Evolutionary conservation across 1,140 invertebrate species (phyloP), one percentile per base, ranked within the genome.

Genomic region (Oncopeltus fasciatus): DNA sequence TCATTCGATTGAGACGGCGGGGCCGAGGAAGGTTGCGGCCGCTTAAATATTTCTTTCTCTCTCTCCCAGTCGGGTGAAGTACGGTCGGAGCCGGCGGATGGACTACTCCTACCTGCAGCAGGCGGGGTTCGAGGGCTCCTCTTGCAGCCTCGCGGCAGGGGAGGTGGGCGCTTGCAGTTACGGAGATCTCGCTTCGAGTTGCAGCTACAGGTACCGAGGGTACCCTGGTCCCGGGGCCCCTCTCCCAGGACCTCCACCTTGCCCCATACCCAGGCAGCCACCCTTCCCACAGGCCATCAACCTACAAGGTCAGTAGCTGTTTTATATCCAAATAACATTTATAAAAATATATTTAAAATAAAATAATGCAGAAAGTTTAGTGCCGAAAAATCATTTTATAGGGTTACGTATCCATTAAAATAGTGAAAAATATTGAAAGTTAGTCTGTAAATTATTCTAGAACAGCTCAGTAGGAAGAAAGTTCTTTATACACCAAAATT

Each of bases 171-270:
- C 38, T n/a, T 58, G 57, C 31, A 51, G 79, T 31, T 77, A 79
- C 62, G 83, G 84, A 74, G 80, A 81, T 63, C 76, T 78, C 11
- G 75, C 89, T 64, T 85, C 86, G 26, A 88, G 87, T 12, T 92
- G 88, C 74, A 86, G 86, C 47, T 88, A 91, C 76, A 90, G 92
- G 84, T 86, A 85, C 59, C 86, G 69, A 76, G 83, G 4, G 86
- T 86, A 68, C 73, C 74, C n/a, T 76, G 77, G 75, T 73, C 74
- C 2, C 65, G 76, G 27, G 67, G 67, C 47, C 76, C 77, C 62
- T 75, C 76, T 74, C 67, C 24, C 62, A 18, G 72, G 67, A 8
- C 75, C 69, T 61, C 74, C 72, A 0, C 56, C 56, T 33, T 38
- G 31, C 28, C 28, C 47, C 28, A 43, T 60, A 20, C 58, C 58